Evolutionary conservation across 2,797 vertebrate species (phyloP), one percentile per base, ranked within the genome.

Genomic region (Menidia menidia): DNA sequence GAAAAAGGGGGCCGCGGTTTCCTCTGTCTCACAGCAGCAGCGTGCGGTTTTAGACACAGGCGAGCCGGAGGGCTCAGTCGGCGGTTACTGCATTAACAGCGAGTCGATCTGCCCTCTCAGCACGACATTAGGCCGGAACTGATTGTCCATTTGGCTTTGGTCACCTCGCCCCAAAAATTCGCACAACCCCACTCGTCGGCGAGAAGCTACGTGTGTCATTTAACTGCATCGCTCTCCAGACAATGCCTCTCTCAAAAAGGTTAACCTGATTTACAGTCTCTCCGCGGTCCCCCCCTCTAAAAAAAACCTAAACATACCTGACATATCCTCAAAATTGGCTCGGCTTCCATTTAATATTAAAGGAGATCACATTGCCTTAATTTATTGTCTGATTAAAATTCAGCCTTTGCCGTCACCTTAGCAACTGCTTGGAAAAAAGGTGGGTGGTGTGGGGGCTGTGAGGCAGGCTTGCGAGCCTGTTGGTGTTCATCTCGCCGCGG

Each of bases 321-420:
- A 85, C 75, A 73, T 50, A 73, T 68, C 50, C 70, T 73, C 9
- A 31, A 64, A 75, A 78, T 65, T 51, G 1, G 61, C 70, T 39
- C 54, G 3, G 50, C 69, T 77, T 75, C 73, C 67, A 71, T 88
- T 90, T 73, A 85, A 86, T 88, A 83, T 84, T 81, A 87, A 88
- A 85, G 75, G 68, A 88, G 85, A 91, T 89, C 82, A 60, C 73
- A 67, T 87, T 92, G 78, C 85, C 73, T 89, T 92, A 89, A 93
- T 94, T 93, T 92, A 92, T 91, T 92, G 88, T 92, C 91, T 93
- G 88, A 93, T 95, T 94, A 93, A 92, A 93, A 94, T 93, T 89
- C 93, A 92, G 92, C 88, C 91, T 92, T 93, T 92, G 80, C 92
- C 86, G 89, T 94, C 92, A 94, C 94, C 94, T 93, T 94, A 94